A percentile compares a stretch with the other conserved stretches of the same genome.
phyloP scores from a whole-genome alignment of 2,888 invertebrate species.

The Elysia crispata region DNA sequence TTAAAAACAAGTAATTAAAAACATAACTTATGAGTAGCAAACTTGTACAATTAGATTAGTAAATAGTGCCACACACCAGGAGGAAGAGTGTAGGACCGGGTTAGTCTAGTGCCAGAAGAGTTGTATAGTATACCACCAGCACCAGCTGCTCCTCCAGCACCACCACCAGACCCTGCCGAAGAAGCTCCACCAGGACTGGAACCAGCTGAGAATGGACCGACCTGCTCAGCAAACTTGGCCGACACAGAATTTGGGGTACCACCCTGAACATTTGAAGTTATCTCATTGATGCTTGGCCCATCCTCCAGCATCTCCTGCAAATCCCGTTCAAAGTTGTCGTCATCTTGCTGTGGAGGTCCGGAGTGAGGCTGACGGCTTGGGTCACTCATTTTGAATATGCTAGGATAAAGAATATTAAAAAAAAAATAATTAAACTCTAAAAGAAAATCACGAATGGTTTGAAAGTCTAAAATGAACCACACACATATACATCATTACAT shows the following conservation, averaged over 20 bases:
- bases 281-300: slow-evolving; percentile 71
- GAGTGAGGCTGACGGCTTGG: slow-evolving; percentile 46
- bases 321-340: slow-evolving; percentile 74
- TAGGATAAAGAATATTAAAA: not conserved
- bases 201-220: slow-evolving; percentile 46
- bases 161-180: slow-evolving; percentile 28
- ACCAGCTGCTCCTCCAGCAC: slow-evolving; percentile 31
- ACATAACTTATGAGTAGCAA: too few species aligned
- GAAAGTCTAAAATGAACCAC: too few species aligned
- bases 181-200: slow-evolving; percentile 34
- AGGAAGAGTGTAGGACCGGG: slow-evolving; percentile 67
- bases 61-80: slow-evolving; percentile 60
- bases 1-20: too few species aligned
- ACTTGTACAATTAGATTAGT: too few species aligned
- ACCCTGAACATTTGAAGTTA: slow-evolving; percentile 70
- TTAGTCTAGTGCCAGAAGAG: slow-evolving; percentile 59
- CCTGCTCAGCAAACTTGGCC: slow-evolving; percentile 53
- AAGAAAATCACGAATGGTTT: too few species aligned
- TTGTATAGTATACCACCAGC: slow-evolving; percentile 55
- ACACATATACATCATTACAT: too few species aligned
- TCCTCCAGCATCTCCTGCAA: slow-evolving; percentile 75
- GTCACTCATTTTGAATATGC: slow-evolving; percentile 29
- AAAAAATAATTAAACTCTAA: too few species aligned
- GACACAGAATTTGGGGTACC: slow-evolving; percentile 57
- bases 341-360: slow-evolving; percentile 60